Percentiles rank a stretch among this genome's conserved stretches.
Evolutionary conservation across 2,113 vertebrate genomes (phyloP).

Genomic region (Cinclus mexicanus): DNA sequence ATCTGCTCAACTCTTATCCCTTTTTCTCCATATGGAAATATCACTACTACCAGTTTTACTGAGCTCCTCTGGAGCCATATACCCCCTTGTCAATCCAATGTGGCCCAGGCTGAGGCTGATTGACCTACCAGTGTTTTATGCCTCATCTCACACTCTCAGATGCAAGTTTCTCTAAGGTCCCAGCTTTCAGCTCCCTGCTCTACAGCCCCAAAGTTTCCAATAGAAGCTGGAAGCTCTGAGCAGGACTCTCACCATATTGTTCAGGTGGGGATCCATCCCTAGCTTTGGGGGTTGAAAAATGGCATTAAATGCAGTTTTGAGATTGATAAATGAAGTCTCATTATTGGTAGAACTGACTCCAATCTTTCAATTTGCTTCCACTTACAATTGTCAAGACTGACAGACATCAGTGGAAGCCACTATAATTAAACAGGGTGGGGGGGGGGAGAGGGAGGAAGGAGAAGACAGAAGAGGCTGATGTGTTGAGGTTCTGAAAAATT

Average conservation of each 20-base stretch:
- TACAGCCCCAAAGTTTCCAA: neutral
- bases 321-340: neutral
- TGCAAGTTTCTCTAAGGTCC: neutral
- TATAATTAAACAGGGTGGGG: neutral
- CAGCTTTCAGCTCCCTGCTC: neutral
- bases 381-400: neutral
- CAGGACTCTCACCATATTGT: rapidly evolving
- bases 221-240: neutral
- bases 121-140: neutral
- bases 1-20: neutral
- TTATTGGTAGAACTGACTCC: neutral
- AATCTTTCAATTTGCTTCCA: neutral
- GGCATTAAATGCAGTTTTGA: neutral
- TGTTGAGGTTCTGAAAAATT: neutral
- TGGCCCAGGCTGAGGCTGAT: neutral
- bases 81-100: rapidly evolving
- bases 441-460: neutral
- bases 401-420: neutral
- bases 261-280: neutral
- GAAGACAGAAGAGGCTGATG: neutral
- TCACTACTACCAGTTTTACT: neutral
- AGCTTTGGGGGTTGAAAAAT: neutral
- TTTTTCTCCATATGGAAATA: neutral
- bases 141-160: neutral
- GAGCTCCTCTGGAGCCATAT: neutral